A percentile compares a stretch with the other conserved stretches of the same genome.
These are phyloP conservation scores for Corella eumyota DNA, from an alignment of 23 tunicate species.

Conservation along the genomic window DNA sequence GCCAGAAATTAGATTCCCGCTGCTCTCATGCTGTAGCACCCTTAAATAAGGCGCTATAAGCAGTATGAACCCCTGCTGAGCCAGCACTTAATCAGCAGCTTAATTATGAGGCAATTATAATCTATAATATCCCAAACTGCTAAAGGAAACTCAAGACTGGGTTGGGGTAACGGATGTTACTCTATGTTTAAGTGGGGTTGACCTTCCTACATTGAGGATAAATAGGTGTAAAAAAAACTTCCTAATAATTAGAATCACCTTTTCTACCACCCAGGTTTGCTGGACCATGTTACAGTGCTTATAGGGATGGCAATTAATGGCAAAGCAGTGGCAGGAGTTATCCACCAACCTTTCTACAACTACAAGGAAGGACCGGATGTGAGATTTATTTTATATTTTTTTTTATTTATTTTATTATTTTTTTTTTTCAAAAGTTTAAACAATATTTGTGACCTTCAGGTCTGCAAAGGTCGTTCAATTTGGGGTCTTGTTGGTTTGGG, in stretches of 20 bases:
- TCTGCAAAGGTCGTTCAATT: constrained; percentile 72
- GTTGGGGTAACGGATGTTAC: no score
- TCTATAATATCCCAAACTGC: no score
- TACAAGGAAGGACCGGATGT: constrained; percentile 71
- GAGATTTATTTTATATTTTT: background rate
- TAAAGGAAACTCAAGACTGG: no score
- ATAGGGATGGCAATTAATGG: constrained; percentile 97
- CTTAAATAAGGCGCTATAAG: no score
- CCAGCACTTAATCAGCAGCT: no score
- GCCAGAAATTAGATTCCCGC: no score
- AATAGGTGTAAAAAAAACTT: no score
- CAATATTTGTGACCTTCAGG: constrained; percentile 1
- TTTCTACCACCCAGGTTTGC: constrained; percentile 30
- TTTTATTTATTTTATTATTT: background rate
- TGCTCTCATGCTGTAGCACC: no score
- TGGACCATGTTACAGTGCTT: constrained; percentile 92
- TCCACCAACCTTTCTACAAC: constrained; percentile 95
- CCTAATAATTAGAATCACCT: background rate
- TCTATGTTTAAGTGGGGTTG: no score
- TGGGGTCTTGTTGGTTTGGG: constrained; percentile 99
- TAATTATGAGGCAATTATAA: no score
- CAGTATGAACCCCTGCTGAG: no score
- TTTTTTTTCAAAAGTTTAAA: background rate
- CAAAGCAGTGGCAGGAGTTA: constrained; percentile 92
- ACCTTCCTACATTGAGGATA: no score